Evolutionary conservation across 2,888 invertebrate species (phyloP).

Genomic region (Euplagia quadripunctaria): DNA sequence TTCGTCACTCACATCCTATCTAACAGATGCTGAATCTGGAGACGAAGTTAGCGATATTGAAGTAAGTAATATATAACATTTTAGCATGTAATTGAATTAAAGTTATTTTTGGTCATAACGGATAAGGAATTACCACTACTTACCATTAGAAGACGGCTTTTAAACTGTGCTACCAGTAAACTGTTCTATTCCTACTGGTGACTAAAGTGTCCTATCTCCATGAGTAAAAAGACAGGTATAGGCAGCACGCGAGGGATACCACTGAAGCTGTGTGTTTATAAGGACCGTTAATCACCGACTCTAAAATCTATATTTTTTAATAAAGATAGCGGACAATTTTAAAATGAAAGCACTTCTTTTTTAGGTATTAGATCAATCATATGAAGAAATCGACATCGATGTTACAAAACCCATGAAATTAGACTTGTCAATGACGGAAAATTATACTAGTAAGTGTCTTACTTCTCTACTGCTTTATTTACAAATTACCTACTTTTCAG

Average conservation of each 20-base stretch:
- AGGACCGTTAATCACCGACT: not conserved
- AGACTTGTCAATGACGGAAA: conserved; percentile 87
- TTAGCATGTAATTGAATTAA: not conserved
- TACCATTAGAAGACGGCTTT: not conserved
- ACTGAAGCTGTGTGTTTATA: not conserved
- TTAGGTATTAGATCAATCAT: conserved; percentile 90
- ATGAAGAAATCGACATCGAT: conserved; percentile 92
- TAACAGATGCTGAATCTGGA: conserved; percentile 69
- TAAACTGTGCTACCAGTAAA: not conserved
- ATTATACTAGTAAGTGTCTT: conserved; percentile 73
- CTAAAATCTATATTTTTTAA: not conserved
- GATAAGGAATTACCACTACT: not conserved
- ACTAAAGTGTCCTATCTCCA: not conserved
- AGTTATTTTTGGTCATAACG: not conserved
- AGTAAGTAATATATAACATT: conserved; percentile 58
- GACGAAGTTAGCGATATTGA: conserved; percentile 82
- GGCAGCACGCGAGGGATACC: not conserved
- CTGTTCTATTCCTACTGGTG: not conserved
- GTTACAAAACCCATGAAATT: conserved; percentile 87
- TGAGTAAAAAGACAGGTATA: not conserved
- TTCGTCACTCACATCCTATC: conserved; percentile 69
- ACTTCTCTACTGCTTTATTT: conserved; percentile 3
- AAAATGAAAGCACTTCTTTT: conserved; percentile 15
- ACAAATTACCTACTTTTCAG: not conserved
- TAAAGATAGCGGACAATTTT: not conserved